Conservation (phyloP, 2,888 invertebrate genomes). For the Polydrusus tereticollis region DNA sequence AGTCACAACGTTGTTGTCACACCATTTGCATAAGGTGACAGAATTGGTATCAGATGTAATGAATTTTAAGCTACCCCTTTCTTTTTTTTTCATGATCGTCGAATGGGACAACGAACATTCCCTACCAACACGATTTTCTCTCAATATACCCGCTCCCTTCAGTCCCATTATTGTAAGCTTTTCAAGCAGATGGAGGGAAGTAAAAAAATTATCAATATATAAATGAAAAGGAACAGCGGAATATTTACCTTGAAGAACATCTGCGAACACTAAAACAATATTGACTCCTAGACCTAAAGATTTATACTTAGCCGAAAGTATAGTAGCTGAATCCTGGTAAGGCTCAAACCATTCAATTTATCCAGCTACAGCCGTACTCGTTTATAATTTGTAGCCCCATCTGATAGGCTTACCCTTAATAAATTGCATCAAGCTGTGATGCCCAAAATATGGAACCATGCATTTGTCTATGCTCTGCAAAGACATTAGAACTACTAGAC, state of each 20-base stretch:
- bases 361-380: no score
- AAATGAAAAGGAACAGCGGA: not conserved
- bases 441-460: not conserved
- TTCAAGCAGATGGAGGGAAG: not conserved
- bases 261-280: not conserved
- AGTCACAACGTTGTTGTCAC: no score
- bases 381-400: no score
- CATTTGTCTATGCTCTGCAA: not conserved
- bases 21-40: no score
- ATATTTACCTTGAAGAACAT: not conserved
- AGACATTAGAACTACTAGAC: no score
- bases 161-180: not conserved
- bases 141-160: not conserved
- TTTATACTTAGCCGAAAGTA: not conserved
- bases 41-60: not conserved
- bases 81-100: not conserved
- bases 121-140: not conserved
- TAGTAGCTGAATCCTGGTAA: not conserved
- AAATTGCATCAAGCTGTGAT: not conserved
- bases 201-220: not conserved
- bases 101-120: not conserved
- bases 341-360: no score
- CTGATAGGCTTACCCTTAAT: no score
- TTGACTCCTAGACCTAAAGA: not conserved
- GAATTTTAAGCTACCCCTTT: not conserved